Percentiles rank a stretch among this genome's conserved stretches.
phyloP scores from a whole-genome alignment of 35 echinoderm and acorn worm species.

The Diadema setosum region DNA sequence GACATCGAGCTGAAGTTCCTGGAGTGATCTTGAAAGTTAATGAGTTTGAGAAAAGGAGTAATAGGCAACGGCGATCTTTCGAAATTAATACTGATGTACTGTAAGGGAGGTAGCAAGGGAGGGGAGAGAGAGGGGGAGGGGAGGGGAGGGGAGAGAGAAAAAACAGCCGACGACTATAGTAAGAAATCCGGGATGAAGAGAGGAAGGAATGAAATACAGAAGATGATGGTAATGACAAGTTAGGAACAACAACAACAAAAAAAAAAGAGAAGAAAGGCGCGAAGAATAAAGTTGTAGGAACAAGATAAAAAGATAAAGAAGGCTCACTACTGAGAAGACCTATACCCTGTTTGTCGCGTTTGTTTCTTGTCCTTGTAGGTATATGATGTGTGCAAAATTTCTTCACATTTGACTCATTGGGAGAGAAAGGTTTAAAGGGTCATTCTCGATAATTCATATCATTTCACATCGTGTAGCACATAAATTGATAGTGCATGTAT shows the following conservation, averaged over 20 bases:
- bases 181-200: not conserved
- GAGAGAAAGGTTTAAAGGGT: too few species aligned
- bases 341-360: too few species aligned
- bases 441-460: too few species aligned
- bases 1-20: too few species aligned
- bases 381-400: too few species aligned
- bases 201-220: not conserved
- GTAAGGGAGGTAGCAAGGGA: not conserved
- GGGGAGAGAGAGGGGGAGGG: not conserved
- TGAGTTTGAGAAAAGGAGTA: not conserved
- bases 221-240: not conserved
- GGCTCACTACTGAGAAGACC: too few species aligned
- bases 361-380: too few species aligned
- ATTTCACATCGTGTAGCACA: too few species aligned
- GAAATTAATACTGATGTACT: not conserved
- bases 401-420: too few species aligned
- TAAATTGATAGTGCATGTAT: too few species aligned
- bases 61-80: not conserved
- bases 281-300: not conserved
- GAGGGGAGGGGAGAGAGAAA: not conserved
- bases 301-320: too few species aligned
- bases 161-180: not conserved
- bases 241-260: not conserved
- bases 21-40: too few species aligned
- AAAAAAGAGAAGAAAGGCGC: not conserved